Base-by-base conservation (phyloP, 2,113 vertebrate species). In the Callipepla californica region DNA sequence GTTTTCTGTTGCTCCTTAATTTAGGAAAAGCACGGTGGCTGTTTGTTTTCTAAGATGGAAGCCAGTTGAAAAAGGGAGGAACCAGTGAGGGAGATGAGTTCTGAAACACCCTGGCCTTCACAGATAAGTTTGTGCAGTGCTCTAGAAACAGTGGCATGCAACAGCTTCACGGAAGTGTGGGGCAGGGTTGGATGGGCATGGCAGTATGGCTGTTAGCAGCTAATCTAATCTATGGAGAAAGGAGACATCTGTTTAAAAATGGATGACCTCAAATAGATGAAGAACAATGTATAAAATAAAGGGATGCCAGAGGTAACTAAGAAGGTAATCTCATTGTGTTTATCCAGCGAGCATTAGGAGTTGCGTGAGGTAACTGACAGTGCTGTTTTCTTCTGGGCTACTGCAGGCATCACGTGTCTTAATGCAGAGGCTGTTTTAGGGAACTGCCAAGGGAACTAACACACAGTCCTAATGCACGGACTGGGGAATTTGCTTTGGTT, bases 301-400 rank as follows among this genome's bases (percentile, higher is more conserved):
- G 16, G 65, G 40, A 57, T 78, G 30, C 4, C 58, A 42, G 45
- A 62, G 45, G 20, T 28, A 57, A 47, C 23, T 26, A 78, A 76
- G n/a, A 36, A 74, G 50, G 16, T 73, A 62, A 50, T 92, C 65
- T 44, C 26, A 34, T 84, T 87, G 74, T 26, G 36, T 78, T 93
- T 83, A 30, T 59, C 67, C 36, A 58, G 30, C 0, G 1, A 40
- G 59, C 25, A 26, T 36, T 89, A 86, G 19, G 89, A 89, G 34
- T 20, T 81, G 23, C 36, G 10, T 28, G 84, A 80, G 50, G 57
- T 87, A 61, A 44, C 42, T 5, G 65, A 8, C 30, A 6, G 55
- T 42, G 30, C 66, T 95, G 59, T 47, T 80, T 77, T 88, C 47
- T 59, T 20, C 30, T 63, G n/a, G 40, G 20, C 38, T 66, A 50